Base-by-base conservation (phyloP, 2,797 vertebrate species). In the Odontamblyopus lacepedii region DNA sequence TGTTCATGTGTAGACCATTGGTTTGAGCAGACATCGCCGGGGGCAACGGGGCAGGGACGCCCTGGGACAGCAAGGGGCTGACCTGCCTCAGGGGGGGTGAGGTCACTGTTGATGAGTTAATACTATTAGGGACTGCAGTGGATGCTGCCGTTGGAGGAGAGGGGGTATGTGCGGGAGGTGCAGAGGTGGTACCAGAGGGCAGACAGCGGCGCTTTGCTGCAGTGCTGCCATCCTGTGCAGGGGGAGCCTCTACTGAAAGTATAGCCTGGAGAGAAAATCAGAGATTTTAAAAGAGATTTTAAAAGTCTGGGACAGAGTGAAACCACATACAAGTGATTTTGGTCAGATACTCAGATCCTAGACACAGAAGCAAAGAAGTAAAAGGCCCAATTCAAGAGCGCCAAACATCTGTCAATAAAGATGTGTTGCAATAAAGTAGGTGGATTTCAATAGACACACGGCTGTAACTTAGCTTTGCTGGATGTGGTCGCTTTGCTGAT, bases 191-290 rank as follows among this genome's bases (percentile, higher is more conserved):
- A 27, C 23, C 38, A 27, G 83, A 69, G 0, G 92, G 84, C 75
- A 97, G 92, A 50, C 96, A 87, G 0, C 94, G 95, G 13, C 96
- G 91, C 73, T 92, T 92, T 30, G 89, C 89, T 70, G 91, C 93
- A 82, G 95, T 92, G 9, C 79, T 95, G 76, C 95, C 96, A 0
- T 97, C 95, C 35, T 89, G 92, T 0, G 78, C 76, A 75, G 83
- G 35, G 38, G 41, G 55, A 0, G 78, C 82, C 19, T 83, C 72
- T 30, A 75, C 29, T 5, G 78, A 79, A 64, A 84, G 80, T 29
- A 87, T 81, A 26, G 84, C 89, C 90, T 91, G 35, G 7, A 63
- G 18, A 63, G 7, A 61, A 73, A 60, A 79, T 6, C 60, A 11
- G n/a, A n/a, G n/a, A n/a, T n/a, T n/a, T n/a, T n/a, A n/a, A n/a